Base-by-base conservation (phyloP, 2,888 invertebrate species). In the Caenorhabditis macrosperma region DNA sequence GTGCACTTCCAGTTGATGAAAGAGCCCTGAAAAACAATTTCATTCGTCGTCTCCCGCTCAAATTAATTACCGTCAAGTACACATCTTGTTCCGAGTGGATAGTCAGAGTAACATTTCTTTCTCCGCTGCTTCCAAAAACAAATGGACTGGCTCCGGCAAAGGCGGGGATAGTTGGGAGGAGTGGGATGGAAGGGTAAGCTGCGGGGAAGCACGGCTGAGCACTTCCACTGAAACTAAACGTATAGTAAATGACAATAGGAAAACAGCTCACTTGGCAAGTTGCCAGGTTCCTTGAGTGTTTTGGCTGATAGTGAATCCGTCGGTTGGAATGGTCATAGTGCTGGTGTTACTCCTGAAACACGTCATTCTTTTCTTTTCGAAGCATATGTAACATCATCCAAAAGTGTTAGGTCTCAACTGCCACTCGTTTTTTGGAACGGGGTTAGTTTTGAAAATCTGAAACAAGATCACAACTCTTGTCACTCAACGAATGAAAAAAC, bases 1-100 rank as follows among this genome's bases (percentile, higher is more conserved):
- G 86, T 86, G 71, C 85, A 86, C 48, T 88, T 86, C 88, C 88
- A 88, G 76, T 87, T 88, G 68, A 85, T 68, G 82, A 88, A 88
- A 26, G 84, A 86, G 22, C 88, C 85, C 87, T 87, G 38, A 54
- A 82, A n/a, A n/a, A n/a, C n/a, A n/a, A n/a, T n/a, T n/a, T n/a
- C n/a, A n/a, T n/a, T n/a, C n/a, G n/a, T n/a, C n/a, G n/a, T n/a
- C n/a, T n/a, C n/a, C n/a, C n/a, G n/a, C n/a, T n/a, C n/a, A n/a
- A n/a, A n/a, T n/a, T n/a, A 55, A 66, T 67, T 52, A 87, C 87
- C 66, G 82, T 78, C 66, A 88, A 60, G 64, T 84, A 88, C 10
- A 88, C 86, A 35, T 85, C 83, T 12, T 76, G 68, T 4, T 83
- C 82, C 4, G 80, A 79, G 22, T 82, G 81, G 38, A 85, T 81